Evolutionary conservation across 2,888 invertebrate species (phyloP), one percentile per base, ranked within the genome.

Genomic region (Macrophya annulata): DNA sequence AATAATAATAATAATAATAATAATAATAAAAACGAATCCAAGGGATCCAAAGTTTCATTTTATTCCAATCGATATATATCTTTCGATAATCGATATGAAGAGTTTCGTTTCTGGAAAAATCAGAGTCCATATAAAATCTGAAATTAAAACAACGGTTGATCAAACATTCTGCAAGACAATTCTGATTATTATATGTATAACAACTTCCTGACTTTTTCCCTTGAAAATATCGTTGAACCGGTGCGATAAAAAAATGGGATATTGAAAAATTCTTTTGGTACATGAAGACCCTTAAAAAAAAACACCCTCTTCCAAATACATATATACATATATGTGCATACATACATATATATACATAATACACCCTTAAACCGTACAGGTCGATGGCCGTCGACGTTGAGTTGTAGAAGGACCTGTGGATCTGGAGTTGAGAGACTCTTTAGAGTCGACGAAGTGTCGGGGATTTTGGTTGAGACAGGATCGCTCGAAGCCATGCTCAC

Each of bases 401-500:
- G 59, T 55, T 76, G 84, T n/a, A 65, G 37, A 51, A 77, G 55
- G 77, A 77, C 77, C 77, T 77, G 77, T 77, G 77, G 77, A 77
- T 77, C 55, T 55, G 55, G 77, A 77, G 77, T 77, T 51, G 77
- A 77, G 77, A 77, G 77, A 51, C 77, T 77, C 77, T 77, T 77
- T 51, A 37, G 85, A n/a, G 71, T 81, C 71, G 68, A 84, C 76
- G 10, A 31, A 10, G 85, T 45, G 72, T 77, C 76, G 76, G 74
- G 72, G 85, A 31, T 51, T 43, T 81, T 25, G 76, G 21, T 51
- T 21, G 76, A 37, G 74, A 62, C 79, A 85, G 74, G 86, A 68
- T 85, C 85, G 82, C 85, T 84, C 85, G 76, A 71, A 84, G 55
- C 89, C 89, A 90, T 89, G 90, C 90, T 90, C 91, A 90, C 90